phyloP scores from a whole-genome alignment of 2,888 invertebrate genomes.

The Ommatoiulus sabulosus region DNA sequence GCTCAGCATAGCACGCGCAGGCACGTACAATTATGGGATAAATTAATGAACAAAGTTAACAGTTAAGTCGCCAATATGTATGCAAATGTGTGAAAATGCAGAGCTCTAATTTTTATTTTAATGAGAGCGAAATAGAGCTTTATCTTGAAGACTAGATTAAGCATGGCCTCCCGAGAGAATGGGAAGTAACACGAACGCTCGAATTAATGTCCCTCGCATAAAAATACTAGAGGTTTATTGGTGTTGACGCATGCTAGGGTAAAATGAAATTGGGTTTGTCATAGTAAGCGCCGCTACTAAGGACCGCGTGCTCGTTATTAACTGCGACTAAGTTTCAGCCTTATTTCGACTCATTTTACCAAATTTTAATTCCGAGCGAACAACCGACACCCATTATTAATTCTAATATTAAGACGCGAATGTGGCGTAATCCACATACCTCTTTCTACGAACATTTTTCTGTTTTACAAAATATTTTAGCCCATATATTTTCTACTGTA shows the following conservation, averaged over 20 bases:
- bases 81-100: conserved; percentile 31
- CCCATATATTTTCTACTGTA: no score
- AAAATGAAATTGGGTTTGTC: background rate
- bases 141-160: conserved; percentile 24
- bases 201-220: background rate
- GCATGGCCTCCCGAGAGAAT: conserved; percentile 1
- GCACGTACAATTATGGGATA: background rate
- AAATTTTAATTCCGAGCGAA: no score
- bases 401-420: no score
- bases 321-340: background rate
- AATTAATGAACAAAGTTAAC: conserved; percentile 24
- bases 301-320: background rate
- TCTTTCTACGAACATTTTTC: no score
- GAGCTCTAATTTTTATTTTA: conserved; percentile 24
- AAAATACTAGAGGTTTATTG: background rate
- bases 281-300: background rate
- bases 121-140: background rate
- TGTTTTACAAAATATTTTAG: no score
- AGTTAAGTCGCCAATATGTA: conserved; percentile 15
- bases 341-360: no score
- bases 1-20: background rate
- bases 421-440: no score
- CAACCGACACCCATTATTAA: no score
- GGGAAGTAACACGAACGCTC: background rate
- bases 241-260: background rate